These are phyloP conservation scores for Zaprionus africanus DNA, from an alignment of 1,140 invertebrate genomes.

Conservation along the genomic window DNA sequence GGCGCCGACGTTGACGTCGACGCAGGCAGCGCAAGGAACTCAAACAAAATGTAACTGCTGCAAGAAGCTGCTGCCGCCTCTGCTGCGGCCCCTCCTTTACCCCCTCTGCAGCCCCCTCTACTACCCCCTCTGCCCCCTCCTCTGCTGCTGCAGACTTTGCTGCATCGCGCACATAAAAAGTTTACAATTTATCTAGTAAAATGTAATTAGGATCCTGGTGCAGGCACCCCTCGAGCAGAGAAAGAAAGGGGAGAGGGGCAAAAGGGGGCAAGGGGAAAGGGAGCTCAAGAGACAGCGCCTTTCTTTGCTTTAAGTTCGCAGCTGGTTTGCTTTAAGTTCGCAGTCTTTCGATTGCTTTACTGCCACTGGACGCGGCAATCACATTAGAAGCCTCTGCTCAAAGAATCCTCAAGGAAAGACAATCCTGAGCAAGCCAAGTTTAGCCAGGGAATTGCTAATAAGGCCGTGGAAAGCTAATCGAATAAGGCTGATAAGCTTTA, in stretches of 20 bases:
- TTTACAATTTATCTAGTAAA: slow-evolving; percentile 84
- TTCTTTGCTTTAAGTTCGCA: slow-evolving; percentile 51
- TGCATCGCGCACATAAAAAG: slow-evolving; percentile 73
- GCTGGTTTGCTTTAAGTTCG: slow-evolving; percentile 37
- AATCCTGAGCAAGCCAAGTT: background rate
- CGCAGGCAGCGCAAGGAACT: slow-evolving; percentile 59
- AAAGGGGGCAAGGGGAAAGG: background rate
- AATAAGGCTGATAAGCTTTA: background rate
- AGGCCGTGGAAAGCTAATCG: background rate
- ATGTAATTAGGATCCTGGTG: slow-evolving; percentile 83
- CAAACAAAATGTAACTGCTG: slow-evolving; percentile 81
- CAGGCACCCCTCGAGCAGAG: slow-evolving; percentile 39
- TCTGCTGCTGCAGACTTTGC: slow-evolving; percentile 21
- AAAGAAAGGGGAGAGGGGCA: too few species aligned
- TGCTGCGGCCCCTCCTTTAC: background rate
- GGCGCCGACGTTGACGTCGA: slow-evolving; percentile 41
- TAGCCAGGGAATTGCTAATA: background rate
- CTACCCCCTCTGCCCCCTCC: too few species aligned
- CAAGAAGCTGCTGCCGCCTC: slow-evolving; percentile 63
- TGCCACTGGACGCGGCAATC: slow-evolving; percentile 32
- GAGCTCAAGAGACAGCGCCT: background rate
- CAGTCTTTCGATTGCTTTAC: background rate
- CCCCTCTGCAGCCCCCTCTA: background rate
- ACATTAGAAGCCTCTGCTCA: slow-evolving; percentile 18
- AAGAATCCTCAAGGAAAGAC: background rate